phyloP scores from a whole-genome alignment of 1,140 invertebrate genomes.

The Euglossa dilemma region DNA sequence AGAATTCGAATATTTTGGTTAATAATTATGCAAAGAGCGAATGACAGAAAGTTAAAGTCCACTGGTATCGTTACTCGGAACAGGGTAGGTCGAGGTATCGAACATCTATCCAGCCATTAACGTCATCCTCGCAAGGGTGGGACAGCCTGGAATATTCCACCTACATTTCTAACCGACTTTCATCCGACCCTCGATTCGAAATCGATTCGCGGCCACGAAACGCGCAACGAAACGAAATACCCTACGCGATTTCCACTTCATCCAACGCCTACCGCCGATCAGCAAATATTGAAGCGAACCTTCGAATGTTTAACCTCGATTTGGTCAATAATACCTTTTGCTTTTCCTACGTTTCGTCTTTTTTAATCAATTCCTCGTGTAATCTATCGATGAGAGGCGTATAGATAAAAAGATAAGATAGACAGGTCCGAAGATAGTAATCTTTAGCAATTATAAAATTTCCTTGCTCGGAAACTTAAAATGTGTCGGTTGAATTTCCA shows the following conservation, averaged over 20 bases:
- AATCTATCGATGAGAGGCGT: not conserved
- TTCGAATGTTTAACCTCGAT: not conserved
- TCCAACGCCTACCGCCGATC: not conserved
- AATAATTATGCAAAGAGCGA: slow-evolving; percentile 15
- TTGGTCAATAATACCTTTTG: not conserved
- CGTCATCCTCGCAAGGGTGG: slow-evolving; percentile 33
- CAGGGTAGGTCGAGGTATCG: slow-evolving; percentile 20
- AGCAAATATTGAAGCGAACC: slow-evolving; percentile 11
- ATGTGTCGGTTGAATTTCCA: too few relatives aligned
- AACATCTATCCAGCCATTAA: slow-evolving; percentile 42
- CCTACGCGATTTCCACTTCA: slow-evolving; percentile 33
- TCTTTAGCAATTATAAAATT: too few relatives aligned
- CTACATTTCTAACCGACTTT: slow-evolving; percentile 40
- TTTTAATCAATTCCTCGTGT: not conserved
- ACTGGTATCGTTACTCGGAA: slow-evolving; percentile 3
- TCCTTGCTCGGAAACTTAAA: too few relatives aligned
- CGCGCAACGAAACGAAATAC: slow-evolving; percentile 8
- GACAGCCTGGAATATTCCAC: slow-evolving; percentile 34
- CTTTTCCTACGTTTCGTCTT: not conserved
- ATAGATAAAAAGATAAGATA: too few relatives aligned
- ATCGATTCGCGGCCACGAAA: slow-evolving; percentile 26
- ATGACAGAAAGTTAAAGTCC: not conserved
- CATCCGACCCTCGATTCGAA: slow-evolving; percentile 26
- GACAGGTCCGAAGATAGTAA: too few relatives aligned
- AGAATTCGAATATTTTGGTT: too few relatives aligned